Conservation (phyloP, 2,888 invertebrate genomes). For the Cryptophagus acutangulus region DNA sequence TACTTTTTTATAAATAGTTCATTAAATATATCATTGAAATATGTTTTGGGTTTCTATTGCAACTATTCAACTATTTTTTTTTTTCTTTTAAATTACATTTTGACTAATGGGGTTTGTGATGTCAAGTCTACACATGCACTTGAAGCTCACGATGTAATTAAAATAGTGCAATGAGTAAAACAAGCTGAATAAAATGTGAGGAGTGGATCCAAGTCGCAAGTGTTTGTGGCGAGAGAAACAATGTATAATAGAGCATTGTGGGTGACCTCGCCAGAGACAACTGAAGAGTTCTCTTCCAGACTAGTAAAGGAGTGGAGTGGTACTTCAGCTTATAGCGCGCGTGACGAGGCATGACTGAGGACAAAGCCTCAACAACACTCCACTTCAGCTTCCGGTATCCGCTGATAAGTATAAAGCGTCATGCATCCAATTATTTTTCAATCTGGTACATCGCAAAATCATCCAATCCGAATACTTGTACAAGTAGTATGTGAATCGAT, state of each 20-base stretch:
- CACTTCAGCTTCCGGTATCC: slow-evolving; percentile 25
- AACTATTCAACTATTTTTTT: no score
- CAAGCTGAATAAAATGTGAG: slow-evolving; percentile 13
- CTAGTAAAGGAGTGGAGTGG: slow-evolving; percentile 36
- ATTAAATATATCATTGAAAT: no score
- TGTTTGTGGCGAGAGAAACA: slow-evolving; percentile 26
- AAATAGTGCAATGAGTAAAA: slow-evolving; percentile 14
- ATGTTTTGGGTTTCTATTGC: no score
- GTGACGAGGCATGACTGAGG: slow-evolving; percentile 28
- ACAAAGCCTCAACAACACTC: slow-evolving; percentile 22
- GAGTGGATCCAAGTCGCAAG: no score
- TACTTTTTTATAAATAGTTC: no score
- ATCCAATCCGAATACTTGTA: not conserved
- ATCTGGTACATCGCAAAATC: slow-evolving; percentile 2
- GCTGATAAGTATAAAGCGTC: slow-evolving; percentile 18
- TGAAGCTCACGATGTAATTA: slow-evolving; percentile 14
- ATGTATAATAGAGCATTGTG: slow-evolving; percentile 35
- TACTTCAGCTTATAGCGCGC: slow-evolving; percentile 35
- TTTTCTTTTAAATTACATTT: no score
- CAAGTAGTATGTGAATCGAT: slow-evolving; percentile 2
- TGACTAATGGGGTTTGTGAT: no score
- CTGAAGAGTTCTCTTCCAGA: slow-evolving; percentile 35
- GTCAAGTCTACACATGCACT: no score
- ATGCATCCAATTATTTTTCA: slow-evolving; percentile 24
- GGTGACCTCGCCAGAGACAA: slow-evolving; percentile 37